Percentiles rank a stretch among this genome's conserved stretches.
phyloP scores from a whole-genome alignment of 2,797 vertebrate species.

The Poecile montanus region DNA sequence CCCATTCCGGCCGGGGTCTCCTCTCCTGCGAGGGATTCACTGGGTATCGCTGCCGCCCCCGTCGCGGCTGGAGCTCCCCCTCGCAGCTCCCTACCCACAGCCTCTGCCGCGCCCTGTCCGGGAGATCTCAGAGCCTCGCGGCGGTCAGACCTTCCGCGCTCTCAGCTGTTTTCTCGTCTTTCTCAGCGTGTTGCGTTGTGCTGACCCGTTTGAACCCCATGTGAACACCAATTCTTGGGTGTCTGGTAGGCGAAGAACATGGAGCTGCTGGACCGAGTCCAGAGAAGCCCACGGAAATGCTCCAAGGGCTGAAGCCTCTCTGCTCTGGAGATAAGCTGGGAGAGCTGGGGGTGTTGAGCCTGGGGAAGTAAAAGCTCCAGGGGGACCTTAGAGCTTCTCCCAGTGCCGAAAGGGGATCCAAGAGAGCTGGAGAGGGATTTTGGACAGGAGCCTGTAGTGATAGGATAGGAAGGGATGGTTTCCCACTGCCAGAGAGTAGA shows the following conservation, averaged over 20 bases:
- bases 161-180: background rate
- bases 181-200: background rate
- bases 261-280: background rate
- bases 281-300: background rate
- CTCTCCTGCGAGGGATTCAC: fast-evolving
- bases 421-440: background rate
- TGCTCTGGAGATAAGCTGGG: background rate
- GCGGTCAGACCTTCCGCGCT: background rate
- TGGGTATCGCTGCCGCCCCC: background rate
- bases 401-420: background rate
- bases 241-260: background rate
- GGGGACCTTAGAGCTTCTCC: background rate
- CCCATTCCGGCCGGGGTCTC: fast-evolving
- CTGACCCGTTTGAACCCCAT: fast-evolving
- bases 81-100: no score
- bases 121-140: background rate
- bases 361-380: background rate
- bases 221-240: fast-evolving
- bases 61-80: no score
- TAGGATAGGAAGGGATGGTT: background rate
- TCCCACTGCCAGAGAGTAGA: background rate
- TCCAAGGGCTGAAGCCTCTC: background rate
- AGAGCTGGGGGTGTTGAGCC: background rate
- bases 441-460: background rate
- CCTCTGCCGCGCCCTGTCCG: background rate